A percentile compares a stretch with the other conserved stretches of the same genome.
phyloP scores from a whole-genome alignment of 1,140 invertebrate species.

The Drosophila parvula region DNA sequence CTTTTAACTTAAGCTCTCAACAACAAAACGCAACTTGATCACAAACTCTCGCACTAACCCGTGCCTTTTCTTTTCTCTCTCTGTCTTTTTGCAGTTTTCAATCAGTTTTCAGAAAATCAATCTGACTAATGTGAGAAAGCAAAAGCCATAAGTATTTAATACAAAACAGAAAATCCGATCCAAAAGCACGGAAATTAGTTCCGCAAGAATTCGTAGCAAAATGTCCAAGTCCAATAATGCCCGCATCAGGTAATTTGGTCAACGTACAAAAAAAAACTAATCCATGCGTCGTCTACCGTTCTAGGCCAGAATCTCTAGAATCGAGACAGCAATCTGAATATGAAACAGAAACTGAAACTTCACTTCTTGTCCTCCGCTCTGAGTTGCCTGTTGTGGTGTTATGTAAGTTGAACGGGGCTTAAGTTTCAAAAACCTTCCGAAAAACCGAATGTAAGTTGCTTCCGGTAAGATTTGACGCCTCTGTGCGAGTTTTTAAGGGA shows the following conservation, averaged over 20 bases:
- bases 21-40: constrained; percentile 40
- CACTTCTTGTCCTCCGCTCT: constrained; percentile 38
- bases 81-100: constrained; percentile 82
- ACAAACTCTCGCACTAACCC: constrained; percentile 64
- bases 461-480: constrained; percentile 38
- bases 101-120: constrained; percentile 70
- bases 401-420: constrained; percentile 62
- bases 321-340: constrained; percentile 51
- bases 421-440: constrained; percentile 18
- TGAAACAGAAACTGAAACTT: constrained; percentile 21
- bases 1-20: constrained; percentile 34
- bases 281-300: constrained; percentile 74
- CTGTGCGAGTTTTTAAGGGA: constrained; percentile 15
- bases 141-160: constrained; percentile 61
- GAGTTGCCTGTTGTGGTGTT: constrained; percentile 40
- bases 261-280: constrained; percentile 74
- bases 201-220: constrained; percentile 36
- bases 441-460: constrained; percentile 38
- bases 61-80: constrained; percentile 73
- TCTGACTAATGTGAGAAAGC: constrained; percentile 56
- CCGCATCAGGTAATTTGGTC: constrained; percentile 71
- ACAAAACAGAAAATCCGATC: constrained; percentile 23
- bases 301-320: constrained; percentile 75
- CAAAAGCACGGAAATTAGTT: constrained; percentile 49
- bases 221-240: constrained; percentile 28